Base-by-base conservation (phyloP, 2,888 invertebrate species). In the Platycheirus rosarum region DNA sequence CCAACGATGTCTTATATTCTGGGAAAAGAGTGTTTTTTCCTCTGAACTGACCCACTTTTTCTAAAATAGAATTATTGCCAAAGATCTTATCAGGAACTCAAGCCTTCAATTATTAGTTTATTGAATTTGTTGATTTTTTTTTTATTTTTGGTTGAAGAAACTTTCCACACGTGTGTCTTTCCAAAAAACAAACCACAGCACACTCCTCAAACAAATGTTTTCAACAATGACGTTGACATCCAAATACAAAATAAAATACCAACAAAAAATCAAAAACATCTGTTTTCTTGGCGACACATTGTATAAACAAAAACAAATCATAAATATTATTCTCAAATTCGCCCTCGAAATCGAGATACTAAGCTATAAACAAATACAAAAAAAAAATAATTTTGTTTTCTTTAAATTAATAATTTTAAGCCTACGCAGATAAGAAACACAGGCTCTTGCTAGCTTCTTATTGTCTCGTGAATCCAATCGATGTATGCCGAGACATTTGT, bases 401-500 rank as follows among this genome's bases (percentile, higher is more conserved):
- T 20, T 11, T 48, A 11, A 7, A 48, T 42, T 18, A 35, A 11
- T n/a, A n/a, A 14, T 57, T 40, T 57, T 40, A 26, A 42, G 18
- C 18, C 35, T 68, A 49, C 60, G 48, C n/a, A 42, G 29, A 42
- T 20, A 49, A 51, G 37, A 23, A 29, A 14, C 20, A 14, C 20
- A 26, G 18, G 13, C 35, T 76, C 8, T 14, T 46, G 75, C 51
- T 77, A 82, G 20, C 77, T 82, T 68, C 77, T 78, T 16, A 86
- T 63, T 23, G 87, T 86, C 51, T 85, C 76, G 32, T 85, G 85
- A 85, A 95, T 94, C 95, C 95, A 95, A 78, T 93, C 91, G 0
- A 91, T 75, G 85, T 94, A 95, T 20, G 91, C 90, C 0, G 91
- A 89, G 1, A 94, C 93, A 14, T 92, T 92, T 1, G 94, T 94